Evolutionary conservation across 2,797 vertebrate genomes (phyloP).

Genomic region (Halcyon leucocephala): DNA sequence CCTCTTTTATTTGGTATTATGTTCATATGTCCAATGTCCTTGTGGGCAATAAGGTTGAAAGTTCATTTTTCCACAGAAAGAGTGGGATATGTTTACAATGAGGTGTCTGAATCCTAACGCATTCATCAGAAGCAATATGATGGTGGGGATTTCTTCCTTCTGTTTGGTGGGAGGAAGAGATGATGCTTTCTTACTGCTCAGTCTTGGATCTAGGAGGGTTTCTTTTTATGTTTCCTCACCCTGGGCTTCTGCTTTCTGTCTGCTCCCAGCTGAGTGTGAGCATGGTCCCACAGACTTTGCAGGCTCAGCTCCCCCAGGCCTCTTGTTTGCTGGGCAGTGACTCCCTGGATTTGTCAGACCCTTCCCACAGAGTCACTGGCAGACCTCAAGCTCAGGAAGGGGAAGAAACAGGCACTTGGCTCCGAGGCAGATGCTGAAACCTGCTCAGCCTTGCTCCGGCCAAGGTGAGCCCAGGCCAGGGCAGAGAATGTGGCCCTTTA

Average conservation of each 20-base stretch:
- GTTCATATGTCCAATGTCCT: neutral
- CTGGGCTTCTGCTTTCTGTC: neutral
- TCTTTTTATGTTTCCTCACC: neutral
- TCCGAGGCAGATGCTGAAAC: fast-evolving
- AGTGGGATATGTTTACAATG: neutral
- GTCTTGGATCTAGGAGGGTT: neutral
- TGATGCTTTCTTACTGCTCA: neutral
- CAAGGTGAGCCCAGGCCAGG: too few relatives aligned
- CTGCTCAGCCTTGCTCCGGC: neutral
- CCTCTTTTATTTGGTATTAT: neutral
- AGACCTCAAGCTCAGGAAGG: neutral
- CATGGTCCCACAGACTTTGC: neutral
- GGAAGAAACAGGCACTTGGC: fast-evolving
- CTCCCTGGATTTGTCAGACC: neutral
- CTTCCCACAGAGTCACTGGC: neutral
- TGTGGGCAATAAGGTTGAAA: neutral
- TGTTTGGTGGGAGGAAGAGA: neutral
- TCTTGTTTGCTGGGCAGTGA: neutral
- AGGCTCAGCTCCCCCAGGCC: neutral
- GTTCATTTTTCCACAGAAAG: neutral
- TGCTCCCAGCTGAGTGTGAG: neutral
- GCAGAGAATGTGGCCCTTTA: fast-evolving
- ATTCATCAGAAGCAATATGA: neutral
- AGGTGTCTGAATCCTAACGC: neutral
- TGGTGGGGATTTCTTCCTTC: neutral